Base-by-base conservation (phyloP, 2,797 vertebrate genomes). In the Urocyon cinereoargenteus region DNA sequence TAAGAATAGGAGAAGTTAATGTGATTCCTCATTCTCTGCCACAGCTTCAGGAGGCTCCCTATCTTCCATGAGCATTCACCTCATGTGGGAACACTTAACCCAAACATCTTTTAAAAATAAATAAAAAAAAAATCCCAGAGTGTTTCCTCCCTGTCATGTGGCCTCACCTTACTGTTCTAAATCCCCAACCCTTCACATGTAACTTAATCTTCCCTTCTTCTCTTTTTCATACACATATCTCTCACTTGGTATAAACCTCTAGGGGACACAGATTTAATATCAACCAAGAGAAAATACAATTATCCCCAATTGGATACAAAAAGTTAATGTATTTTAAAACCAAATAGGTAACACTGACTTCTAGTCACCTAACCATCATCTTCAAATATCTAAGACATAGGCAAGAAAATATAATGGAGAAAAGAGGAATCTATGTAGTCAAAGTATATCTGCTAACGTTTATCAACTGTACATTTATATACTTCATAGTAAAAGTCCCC, bases 251-350 rank as follows among this genome's bases (percentile, higher is more conserved):
- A 88, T 66, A 87, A 94, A 97, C 24, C 53, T 88, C 68, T 45
- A 73, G 36, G 83, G 34, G 57, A 75, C 26, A 90, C 18, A 91
- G 78, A 78, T 55, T 96, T 90, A 34, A n/a, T 72, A 62, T 12
- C 34, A 77, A 92, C 21, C 49, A 79, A 75, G 9, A 91, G 53
- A 68, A 93, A 92, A 93, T 11, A 73, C 28, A 93, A 84, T n/a
- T 73, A 62, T 68, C 13, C 36, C 36, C 75, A 83, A 92, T 49
- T 4, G 45, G 62, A 70, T 45, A 40, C 10, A 66, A 62, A 78
- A 73, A 57, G 22, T 62, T 85, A 73, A 45, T 51, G 57, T 24
- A 91, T 85, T 84, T 93, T 45, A 89, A 91, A 89, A 66, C 31
- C 59, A 82, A 72, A 84, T 6, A 91, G 5, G n/a, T 70, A 83